Conservation (phyloP, 2,888 invertebrate genomes). For the Lasioglossum figueresi region DNA sequence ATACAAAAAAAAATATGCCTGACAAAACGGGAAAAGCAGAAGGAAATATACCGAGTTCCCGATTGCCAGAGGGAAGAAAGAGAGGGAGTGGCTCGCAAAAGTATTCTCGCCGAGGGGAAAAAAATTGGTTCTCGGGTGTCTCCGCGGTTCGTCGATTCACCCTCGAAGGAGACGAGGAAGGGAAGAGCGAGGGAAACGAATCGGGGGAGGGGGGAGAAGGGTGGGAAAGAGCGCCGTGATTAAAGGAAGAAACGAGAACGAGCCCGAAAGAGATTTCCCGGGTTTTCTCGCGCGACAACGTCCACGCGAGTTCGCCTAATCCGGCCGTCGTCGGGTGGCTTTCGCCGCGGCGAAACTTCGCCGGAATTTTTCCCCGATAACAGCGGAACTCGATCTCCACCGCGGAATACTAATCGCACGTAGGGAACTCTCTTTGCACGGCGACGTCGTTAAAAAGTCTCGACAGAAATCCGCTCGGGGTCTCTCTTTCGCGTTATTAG, state of each 20-base stretch:
- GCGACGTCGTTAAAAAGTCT: slow-evolving; percentile 49
- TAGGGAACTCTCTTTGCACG: background rate
- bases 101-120: slow-evolving; percentile 34
- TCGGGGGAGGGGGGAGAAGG: background rate
- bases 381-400: slow-evolving; percentile 53
- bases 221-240: slow-evolving; percentile 65
- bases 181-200: background rate
- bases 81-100: background rate
- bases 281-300: slow-evolving; percentile 25
- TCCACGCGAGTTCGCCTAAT: slow-evolving; percentile 41
- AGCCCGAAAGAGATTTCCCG: background rate
- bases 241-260: slow-evolving; percentile 59
- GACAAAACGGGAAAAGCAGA: background rate
- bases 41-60: slow-evolving; percentile 21
- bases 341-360: slow-evolving; percentile 21
- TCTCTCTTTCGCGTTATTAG: background rate
- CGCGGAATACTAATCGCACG: slow-evolving; percentile 62
- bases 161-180: slow-evolving; percentile 7
- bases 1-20: background rate
- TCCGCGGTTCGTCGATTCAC: slow-evolving; percentile 45
- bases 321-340: slow-evolving; percentile 32
- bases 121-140: slow-evolving; percentile 62
- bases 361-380: slow-evolving; percentile 54
- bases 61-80: slow-evolving; percentile 35
- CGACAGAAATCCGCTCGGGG: slow-evolving; percentile 4